Evolutionary conservation across 2,888 invertebrate species (phyloP), one percentile per base, ranked within the genome.

Genomic region (Arctia plantaginis): DNA sequence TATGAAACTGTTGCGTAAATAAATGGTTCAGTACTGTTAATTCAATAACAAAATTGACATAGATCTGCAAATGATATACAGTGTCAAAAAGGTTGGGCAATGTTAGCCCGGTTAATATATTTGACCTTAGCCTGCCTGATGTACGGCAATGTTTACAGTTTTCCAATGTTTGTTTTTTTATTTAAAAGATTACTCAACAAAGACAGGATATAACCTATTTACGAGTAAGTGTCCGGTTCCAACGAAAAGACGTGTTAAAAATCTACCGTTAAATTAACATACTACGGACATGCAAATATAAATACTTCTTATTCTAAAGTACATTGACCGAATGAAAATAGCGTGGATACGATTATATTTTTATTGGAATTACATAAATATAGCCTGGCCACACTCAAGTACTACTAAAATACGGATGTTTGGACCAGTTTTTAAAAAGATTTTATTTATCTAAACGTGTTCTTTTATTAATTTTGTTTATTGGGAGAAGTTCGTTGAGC

Each of bases 321-420:
- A 66, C 84, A 74, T 72, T 82, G 82, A 71, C 82, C 80, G 70
- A 74, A 73, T 74, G 66, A 74, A 73, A 72, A 55, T 64, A 73
- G 47, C n/a, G 64, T 0, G 64, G 72, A 72, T 44, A 2, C 64
- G 70, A 75, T 74, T 69, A 75, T 77, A 82, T 77, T 77, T 76
- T 75, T 70, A 77, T 77, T 77, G 68, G 41, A n/a, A 65, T 78
- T 77, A 73, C n/a, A n/a, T 66, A 83, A 76, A 80, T 82, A 82
- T 68, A 35, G 62, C 62, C 44, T 33, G 23, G 69, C 79, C 78
- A 72, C 81, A 76, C 76, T 71, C 75, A 75, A 67, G 70, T 59
- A 62, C 59, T 77, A 66, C 47, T 66, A 30, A 15, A 62, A 62
- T 30, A 30, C 18, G 66, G 66, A 51, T 69, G 82, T 77, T 82